phyloP scores from a whole-genome alignment of 2,113 vertebrate species.

The Callopanchax toddi region DNA sequence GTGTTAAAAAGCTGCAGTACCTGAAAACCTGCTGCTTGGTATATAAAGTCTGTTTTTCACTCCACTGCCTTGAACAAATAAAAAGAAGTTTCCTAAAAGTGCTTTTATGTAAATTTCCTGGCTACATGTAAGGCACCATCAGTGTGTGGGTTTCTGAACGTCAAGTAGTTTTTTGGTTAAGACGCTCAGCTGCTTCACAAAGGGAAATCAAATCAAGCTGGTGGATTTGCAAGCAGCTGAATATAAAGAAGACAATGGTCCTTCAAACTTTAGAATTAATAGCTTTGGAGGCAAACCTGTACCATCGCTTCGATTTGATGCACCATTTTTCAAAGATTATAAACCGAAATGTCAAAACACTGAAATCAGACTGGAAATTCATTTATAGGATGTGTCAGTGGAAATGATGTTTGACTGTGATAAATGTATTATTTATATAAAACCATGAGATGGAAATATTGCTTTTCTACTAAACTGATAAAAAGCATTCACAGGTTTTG shows the following conservation, averaged over 20 bases:
- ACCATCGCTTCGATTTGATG: background rate
- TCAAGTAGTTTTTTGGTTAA: conserved; percentile 4
- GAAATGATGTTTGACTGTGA: too few species aligned
- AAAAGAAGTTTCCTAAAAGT: too few species aligned
- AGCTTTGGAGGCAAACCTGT: background rate
- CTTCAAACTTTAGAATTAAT: background rate
- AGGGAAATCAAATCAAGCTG: conserved; percentile 1
- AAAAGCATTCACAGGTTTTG: too few species aligned
- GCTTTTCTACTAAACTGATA: too few species aligned
- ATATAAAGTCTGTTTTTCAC: too few species aligned
- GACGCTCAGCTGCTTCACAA: conserved; percentile 3
- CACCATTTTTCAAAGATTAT: background rate
- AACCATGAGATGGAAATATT: too few species aligned
- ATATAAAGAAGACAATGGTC: conserved; percentile 9
- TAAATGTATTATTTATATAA: too few species aligned
- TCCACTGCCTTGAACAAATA: too few species aligned
- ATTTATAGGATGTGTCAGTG: background rate
- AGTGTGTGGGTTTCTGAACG: too few species aligned
- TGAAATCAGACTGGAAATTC: background rate
- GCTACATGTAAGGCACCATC: too few species aligned
- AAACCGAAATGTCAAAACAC: background rate
- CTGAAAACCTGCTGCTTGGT: background rate
- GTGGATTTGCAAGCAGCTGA: background rate
- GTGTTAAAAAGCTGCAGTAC: background rate
- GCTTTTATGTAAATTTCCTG: too few species aligned